These are phyloP conservation scores for Pangasius djambal DNA, from an alignment of 2,797 vertebrate genomes.

Conservation along the genomic window DNA sequence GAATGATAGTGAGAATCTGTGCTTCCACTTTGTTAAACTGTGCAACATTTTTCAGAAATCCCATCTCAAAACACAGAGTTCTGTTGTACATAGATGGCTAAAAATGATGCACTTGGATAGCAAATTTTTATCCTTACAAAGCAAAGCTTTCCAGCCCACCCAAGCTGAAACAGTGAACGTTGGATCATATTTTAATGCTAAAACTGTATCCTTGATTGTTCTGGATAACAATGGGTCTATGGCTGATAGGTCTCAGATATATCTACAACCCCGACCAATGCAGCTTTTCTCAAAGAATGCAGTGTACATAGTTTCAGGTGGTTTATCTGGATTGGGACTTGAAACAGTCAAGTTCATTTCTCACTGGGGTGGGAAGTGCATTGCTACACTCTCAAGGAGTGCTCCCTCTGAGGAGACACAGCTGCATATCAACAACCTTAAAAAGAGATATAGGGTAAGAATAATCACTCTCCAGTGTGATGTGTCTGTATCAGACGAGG, in stretches of 20 bases:
- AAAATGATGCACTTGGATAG: slow-evolving; percentile 67
- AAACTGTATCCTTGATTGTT: slow-evolving; percentile 73
- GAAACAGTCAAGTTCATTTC: slow-evolving; percentile 87
- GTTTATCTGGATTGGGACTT: slow-evolving; percentile 85
- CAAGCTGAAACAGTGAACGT: slow-evolving; percentile 23
- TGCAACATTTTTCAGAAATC: slow-evolving; percentile 77
- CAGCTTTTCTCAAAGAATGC: slow-evolving; percentile 74
- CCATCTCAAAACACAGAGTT: slow-evolving; percentile 69
- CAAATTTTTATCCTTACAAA: slow-evolving; percentile 64
- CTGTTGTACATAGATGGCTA: slow-evolving; percentile 74
- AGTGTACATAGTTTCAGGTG: slow-evolving; percentile 82
- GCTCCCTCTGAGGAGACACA: slow-evolving; percentile 59
- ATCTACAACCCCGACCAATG: slow-evolving; percentile 54
- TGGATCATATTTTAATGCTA: slow-evolving; percentile 78
- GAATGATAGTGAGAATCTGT: slow-evolving; percentile 65
- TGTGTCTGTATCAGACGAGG: slow-evolving; percentile 66
- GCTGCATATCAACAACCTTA: slow-evolving; percentile 28
- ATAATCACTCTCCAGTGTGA: slow-evolving; percentile 77
- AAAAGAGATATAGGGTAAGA: slow-evolving; percentile 55
- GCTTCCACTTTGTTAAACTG: slow-evolving; percentile 73
- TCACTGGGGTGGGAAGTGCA: slow-evolving; percentile 72
- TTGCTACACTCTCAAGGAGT: slow-evolving; percentile 81
- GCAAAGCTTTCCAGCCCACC: slow-evolving; percentile 57
- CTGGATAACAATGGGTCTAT: slow-evolving; percentile 60
- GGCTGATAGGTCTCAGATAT: slow-evolving; percentile 67